Conservation (phyloP, 2,888 invertebrate species). For the Machimus atricapillus region DNA sequence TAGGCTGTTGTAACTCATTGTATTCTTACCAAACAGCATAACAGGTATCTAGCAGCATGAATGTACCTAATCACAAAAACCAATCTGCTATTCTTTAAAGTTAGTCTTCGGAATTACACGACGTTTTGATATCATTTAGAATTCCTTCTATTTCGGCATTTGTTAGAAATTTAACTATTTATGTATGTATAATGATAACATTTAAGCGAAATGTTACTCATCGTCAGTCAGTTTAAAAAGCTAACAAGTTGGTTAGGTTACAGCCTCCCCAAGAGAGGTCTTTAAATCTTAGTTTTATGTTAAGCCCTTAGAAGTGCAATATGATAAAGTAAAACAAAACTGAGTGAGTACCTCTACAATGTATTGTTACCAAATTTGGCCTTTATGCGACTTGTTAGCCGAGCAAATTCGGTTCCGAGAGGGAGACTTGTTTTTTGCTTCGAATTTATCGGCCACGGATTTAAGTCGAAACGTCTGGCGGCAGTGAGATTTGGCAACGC, state of each 20-base stretch:
- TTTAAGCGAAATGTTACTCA: not conserved
- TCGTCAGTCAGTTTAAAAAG: too few relatives aligned
- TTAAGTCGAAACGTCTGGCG: too few relatives aligned
- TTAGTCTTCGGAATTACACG: not conserved
- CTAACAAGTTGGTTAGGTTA: not conserved
- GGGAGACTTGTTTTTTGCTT: too few relatives aligned
- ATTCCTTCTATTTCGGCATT: not conserved
- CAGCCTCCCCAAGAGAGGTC: not conserved
- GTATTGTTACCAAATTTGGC: too few relatives aligned
- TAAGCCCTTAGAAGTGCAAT: too few relatives aligned
- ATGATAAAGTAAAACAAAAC: too few relatives aligned
- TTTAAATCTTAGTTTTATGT: too few relatives aligned
- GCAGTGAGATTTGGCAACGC: too few relatives aligned
- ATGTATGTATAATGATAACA: not conserved
- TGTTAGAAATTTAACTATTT: not conserved
- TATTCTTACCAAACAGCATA: slow-evolving; percentile 3
- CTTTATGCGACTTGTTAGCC: too few relatives aligned
- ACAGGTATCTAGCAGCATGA: not conserved
- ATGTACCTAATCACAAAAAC: not conserved
- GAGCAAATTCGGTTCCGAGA: too few relatives aligned
- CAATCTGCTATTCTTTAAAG: not conserved
- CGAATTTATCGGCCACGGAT: too few relatives aligned
- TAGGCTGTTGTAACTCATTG: not conserved
- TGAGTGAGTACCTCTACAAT: too few relatives aligned
- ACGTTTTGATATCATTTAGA: not conserved